These are phyloP conservation scores for Trypoxylon attenuatum DNA, from an alignment of 2,888 invertebrate genomes.

Conservation along the genomic window DNA sequence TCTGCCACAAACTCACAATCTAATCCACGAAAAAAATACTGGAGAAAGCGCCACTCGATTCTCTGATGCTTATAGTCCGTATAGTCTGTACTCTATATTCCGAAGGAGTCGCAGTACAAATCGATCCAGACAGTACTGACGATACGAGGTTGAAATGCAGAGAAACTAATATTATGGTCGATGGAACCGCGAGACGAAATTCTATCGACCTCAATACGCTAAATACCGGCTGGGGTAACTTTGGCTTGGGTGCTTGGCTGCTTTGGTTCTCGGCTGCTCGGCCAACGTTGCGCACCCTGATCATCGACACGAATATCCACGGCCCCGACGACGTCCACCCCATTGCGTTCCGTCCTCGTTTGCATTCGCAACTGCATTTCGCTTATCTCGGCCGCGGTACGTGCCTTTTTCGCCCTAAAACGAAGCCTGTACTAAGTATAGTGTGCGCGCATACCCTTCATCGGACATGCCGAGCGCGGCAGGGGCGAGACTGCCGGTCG, in stretches of 20 bases:
- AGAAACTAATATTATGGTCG: not conserved
- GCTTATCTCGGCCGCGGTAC: conserved; percentile 14
- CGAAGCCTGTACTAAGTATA: conserved; percentile 38
- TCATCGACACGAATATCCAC: not conserved
- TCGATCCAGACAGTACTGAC: not conserved
- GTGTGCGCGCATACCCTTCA: conserved; percentile 25
- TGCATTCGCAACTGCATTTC: conserved; percentile 26
- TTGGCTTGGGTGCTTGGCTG: not conserved
- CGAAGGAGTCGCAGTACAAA: not conserved
- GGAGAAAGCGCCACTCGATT: not conserved
- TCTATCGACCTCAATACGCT: not conserved
- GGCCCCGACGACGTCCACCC: not conserved
- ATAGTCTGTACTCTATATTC: too few species aligned
- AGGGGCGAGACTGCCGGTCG: conserved; percentile 29
- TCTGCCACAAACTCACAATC: conserved; percentile 22
- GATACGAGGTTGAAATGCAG: not conserved
- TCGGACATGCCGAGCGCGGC: conserved; percentile 5
- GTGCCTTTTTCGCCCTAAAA: conserved; percentile 26
- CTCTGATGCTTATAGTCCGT: too few species aligned
- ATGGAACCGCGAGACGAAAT: not conserved
- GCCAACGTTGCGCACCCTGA: not conserved
- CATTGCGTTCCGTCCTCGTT: conserved; percentile 1
- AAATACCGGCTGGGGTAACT: not conserved
- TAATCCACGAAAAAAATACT: conserved; percentile 1
- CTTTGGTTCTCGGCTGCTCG: too few species aligned